phyloP scores from a whole-genome alignment of 2,797 vertebrate species.

The Alauda arvensis region DNA sequence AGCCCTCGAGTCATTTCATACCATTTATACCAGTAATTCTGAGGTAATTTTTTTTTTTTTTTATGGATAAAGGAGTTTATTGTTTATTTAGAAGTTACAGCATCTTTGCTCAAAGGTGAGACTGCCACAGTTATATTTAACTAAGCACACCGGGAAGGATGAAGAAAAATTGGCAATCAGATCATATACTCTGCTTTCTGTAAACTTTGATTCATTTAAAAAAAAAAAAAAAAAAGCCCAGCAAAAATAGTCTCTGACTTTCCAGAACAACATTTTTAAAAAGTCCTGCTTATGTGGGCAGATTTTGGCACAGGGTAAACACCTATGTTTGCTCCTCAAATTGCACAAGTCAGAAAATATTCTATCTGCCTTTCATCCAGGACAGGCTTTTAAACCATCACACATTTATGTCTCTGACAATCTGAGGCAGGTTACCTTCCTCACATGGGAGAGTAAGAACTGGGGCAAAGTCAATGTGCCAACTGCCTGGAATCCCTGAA shows the following conservation, averaged over 20 bases:
- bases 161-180: conserved; percentile 6
- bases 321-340: conserved; percentile 49
- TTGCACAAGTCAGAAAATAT: conserved; percentile 27
- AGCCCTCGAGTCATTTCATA: rapidly evolving
- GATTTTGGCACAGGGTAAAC: conserved; percentile 48
- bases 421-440: neutral
- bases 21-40: neutral
- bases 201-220: conserved; percentile 35
- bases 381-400: neutral
- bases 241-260: conserved; percentile 19
- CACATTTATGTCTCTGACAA: neutral
- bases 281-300: conserved; percentile 39
- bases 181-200: neutral
- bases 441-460: neutral
- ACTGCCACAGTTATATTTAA: neutral
- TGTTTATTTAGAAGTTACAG: neutral
- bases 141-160: neutral
- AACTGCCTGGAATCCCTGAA: neutral
- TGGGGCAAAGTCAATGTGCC: neutral
- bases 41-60: neutral
- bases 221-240: neutral
- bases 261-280: neutral
- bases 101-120: neutral
- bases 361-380: neutral
- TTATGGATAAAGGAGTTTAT: neutral